phyloP scores from a whole-genome alignment of 2,113 vertebrate species.

The Australoheros scitulus region DNA sequence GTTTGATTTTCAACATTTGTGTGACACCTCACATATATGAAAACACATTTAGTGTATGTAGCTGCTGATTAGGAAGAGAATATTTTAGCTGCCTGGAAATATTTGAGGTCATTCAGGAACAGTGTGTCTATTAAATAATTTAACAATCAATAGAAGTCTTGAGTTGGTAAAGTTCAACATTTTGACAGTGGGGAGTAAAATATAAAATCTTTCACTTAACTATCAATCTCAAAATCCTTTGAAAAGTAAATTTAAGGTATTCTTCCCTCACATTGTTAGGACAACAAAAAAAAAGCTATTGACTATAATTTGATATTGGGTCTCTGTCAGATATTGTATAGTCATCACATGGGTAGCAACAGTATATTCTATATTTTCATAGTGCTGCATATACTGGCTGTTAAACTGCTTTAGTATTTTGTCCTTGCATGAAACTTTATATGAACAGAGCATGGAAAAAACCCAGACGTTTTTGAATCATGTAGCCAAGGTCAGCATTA shows the following conservation, averaged over 20 bases:
- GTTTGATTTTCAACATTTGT: neutral
- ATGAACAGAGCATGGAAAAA: neutral
- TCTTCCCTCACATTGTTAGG: too few species aligned
- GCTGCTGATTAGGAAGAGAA: neutral
- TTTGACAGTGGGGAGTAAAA: neutral
- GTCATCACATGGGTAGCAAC: neutral
- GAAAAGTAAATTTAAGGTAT: too few species aligned
- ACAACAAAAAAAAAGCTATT: too few species aligned
- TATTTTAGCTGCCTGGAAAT: too few species aligned
- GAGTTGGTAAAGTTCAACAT: neutral
- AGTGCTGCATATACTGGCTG: neutral
- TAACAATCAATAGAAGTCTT: neutral
- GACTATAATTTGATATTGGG: too few species aligned
- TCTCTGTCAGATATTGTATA: neutral
- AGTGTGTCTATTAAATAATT: too few species aligned
- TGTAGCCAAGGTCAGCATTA: constrained; percentile 3
- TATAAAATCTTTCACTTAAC: neutral
- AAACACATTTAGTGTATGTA: neutral
- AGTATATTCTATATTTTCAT: neutral
- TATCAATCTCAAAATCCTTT: neutral
- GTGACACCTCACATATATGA: neutral
- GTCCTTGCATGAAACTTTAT: constrained; percentile 1
- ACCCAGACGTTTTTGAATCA: neutral
- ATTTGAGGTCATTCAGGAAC: too few species aligned
- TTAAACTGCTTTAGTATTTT: neutral